Conservation (phyloP, 2,113 vertebrate species). For the Halichoeres trimaculatus region DNA sequence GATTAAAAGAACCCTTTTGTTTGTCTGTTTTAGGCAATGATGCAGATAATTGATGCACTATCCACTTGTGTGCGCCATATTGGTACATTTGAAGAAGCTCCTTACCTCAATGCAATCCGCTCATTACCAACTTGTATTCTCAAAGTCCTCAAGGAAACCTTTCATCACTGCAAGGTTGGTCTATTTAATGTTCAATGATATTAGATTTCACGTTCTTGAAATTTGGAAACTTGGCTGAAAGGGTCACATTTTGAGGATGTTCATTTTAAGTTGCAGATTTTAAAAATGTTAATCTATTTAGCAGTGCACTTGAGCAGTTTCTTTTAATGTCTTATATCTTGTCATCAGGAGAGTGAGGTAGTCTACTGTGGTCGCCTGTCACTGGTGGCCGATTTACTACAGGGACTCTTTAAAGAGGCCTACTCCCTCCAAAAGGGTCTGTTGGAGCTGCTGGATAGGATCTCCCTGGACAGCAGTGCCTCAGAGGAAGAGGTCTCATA, state of each 20-base stretch:
- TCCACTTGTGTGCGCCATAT: conserved; percentile 85
- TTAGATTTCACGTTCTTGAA: too few species aligned
- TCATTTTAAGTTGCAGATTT: too few species aligned
- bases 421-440: conserved; percentile 93
- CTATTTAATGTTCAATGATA: neutral
- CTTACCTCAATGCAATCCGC: conserved; percentile 82
- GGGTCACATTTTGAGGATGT: neutral
- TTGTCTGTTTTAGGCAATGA: conserved; percentile 81
- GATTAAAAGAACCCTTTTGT: neutral
- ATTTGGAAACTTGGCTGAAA: neutral
- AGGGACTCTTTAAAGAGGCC: conserved; percentile 92
- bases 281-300: too few species aligned
- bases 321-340: neutral
- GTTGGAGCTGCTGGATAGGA: conserved; percentile 89
- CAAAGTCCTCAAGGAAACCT: conserved; percentile 88
- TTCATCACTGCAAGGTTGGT: conserved; percentile 93
- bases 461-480: conserved; percentile 81
- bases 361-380: conserved; percentile 90
- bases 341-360: conserved; percentile 89
- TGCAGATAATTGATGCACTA: conserved; percentile 87
- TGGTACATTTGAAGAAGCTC: conserved; percentile 79
- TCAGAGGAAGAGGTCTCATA: conserved; percentile 82
- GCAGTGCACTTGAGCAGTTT: too few species aligned
- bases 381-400: conserved; percentile 92
- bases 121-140: conserved; percentile 88